Percentiles rank a stretch among this genome's conserved stretches.
These are phyloP conservation scores for Sycobia sp. DNA, from an alignment of 1,140 invertebrate species.

Conservation along the genomic window DNA sequence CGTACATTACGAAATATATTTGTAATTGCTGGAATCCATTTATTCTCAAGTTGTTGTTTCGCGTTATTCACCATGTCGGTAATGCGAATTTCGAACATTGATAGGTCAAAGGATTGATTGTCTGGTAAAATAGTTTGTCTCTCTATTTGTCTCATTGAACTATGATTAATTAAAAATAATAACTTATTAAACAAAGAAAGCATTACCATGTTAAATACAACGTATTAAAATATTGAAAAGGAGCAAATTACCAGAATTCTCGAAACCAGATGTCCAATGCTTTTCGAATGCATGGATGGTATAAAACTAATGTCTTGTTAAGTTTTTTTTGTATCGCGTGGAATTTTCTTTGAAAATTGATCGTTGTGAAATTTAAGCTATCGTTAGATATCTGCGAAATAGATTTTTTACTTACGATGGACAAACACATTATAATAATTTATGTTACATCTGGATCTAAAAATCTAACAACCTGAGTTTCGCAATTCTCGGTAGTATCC, in stretches of 20 bases:
- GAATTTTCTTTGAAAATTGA: slow-evolving; percentile 38
- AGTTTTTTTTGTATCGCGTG: slow-evolving; percentile 48
- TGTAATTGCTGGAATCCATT: slow-evolving; percentile 68
- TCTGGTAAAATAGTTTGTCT: slow-evolving; percentile 56
- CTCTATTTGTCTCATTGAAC: slow-evolving; percentile 64
- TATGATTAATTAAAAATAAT: slow-evolving; percentile 39
- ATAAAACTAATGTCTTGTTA: slow-evolving; percentile 72
- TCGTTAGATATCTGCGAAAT: slow-evolving; percentile 3
- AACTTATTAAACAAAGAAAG: too few relatives aligned
- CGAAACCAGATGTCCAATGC: slow-evolving; percentile 83
- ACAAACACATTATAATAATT: neutral
- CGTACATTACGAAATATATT: slow-evolving; percentile 41
- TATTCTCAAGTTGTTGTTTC: slow-evolving; percentile 61
- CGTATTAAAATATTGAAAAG: neutral
- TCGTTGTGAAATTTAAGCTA: neutral
- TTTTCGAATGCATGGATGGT: slow-evolving; percentile 82
- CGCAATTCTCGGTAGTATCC: slow-evolving; percentile 24
- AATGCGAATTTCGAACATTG: slow-evolving; percentile 62
- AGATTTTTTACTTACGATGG: too few relatives aligned
- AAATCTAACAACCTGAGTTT: slow-evolving; percentile 30
- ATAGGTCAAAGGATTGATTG: slow-evolving; percentile 63
- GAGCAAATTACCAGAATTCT: slow-evolving; percentile 68
- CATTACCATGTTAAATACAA: too few relatives aligned
- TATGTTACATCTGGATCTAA: neutral
- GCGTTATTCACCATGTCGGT: slow-evolving; percentile 62